A percentile compares a stretch with the other conserved stretches of the same genome.
Conservation (phyloP, 2,797 vertebrate species). For the Tokudaia tokunoshimensis region DNA sequence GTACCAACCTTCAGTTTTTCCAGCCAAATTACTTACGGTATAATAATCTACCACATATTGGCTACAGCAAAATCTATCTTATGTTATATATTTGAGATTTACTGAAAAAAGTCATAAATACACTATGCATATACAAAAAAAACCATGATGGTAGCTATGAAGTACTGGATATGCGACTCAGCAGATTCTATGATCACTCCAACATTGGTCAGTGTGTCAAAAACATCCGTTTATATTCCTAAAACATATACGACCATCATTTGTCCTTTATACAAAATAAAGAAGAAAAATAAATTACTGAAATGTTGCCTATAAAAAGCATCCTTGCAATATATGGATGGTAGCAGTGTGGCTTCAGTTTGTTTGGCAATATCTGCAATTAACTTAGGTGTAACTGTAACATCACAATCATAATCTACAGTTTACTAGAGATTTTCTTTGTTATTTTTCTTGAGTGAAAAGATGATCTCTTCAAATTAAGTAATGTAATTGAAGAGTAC, state of each 20-base stretch:
- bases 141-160: neutral
- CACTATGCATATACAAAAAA: neutral
- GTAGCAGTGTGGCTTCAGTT: neutral
- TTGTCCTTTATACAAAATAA: neutral
- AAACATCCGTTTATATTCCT: neutral
- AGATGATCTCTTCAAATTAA: neutral
- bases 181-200: neutral
- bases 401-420: too few species aligned
- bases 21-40: neutral
- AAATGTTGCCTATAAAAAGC: neutral
- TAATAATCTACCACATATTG: neutral
- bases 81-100: neutral
- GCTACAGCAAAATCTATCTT: neutral
- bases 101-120: neutral
- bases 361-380: neutral
- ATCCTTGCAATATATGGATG: neutral
- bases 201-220: neutral
- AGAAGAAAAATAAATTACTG: neutral
- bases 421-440: neutral
- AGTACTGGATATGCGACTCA: neutral
- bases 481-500: neutral
- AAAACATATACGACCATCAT: neutral
- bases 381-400: neutral
- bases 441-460: neutral
- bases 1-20: neutral